phyloP scores from a whole-genome alignment of 2,797 vertebrate genomes.

The Iguana delicatissima region DNA sequence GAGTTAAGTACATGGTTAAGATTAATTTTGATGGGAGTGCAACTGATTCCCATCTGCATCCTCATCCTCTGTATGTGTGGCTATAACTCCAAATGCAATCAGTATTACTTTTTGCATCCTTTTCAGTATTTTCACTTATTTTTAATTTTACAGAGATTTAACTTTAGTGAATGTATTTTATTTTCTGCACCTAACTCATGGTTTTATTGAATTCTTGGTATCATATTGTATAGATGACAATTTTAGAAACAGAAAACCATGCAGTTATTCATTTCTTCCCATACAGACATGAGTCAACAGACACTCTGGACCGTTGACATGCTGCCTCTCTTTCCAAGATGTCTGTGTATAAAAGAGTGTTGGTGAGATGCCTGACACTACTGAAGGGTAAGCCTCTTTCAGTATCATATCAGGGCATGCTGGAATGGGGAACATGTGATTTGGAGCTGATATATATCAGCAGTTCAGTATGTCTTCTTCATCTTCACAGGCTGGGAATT shows the following conservation, averaged over 20 bases:
- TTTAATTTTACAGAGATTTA: background rate
- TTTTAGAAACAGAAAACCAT: background rate
- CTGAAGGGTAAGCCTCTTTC: background rate
- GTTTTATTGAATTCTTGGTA: background rate
- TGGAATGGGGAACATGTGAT: constrained; percentile 12
- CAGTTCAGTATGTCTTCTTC: background rate
- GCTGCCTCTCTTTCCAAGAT: background rate
- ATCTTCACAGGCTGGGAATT: background rate
- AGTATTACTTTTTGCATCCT: background rate
- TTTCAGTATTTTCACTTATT: background rate
- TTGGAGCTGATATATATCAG: constrained; percentile 7
- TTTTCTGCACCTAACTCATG: background rate
- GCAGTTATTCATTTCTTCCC: background rate
- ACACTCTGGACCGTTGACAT: background rate
- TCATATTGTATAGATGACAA: no score
- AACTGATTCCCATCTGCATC: background rate
- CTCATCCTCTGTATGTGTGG: background rate
- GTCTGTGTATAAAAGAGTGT: constrained; percentile 27
- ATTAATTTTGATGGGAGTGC: background rate
- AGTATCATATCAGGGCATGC: constrained; percentile 26
- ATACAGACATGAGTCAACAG: background rate
- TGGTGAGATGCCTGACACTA: constrained; percentile 18
- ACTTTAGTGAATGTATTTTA: background rate
- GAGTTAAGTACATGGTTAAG: background rate
- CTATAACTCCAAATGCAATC: background rate